Base-by-base conservation (phyloP, 2,888 invertebrate genomes). In the Euzetes globulus region DNA sequence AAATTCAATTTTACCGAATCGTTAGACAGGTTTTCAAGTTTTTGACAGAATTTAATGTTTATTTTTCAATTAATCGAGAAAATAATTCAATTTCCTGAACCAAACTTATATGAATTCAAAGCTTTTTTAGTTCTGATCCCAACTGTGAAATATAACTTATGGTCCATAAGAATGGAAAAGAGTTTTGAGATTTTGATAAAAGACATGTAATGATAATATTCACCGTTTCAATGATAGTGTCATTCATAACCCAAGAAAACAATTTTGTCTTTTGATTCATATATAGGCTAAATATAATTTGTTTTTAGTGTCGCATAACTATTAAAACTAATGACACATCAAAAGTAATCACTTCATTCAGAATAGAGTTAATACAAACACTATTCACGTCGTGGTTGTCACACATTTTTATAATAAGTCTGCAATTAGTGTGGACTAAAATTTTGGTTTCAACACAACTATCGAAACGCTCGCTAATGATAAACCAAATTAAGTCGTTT, bases 251-350 rank as follows among this genome's bases (percentile, higher is more conserved):
- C 29, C 13, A 9, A 50, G n/a, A 19, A 58, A 58, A 58, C 58
- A 58, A 58, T 58, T 58, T 58, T 58, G 11, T 27, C 15, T 58
- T 50, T 50, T 50, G 17, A 27, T 17, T 37, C 17, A 65, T 13
- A 65, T 65, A 41, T 65, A 41, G 65, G 65, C 41, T 65, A 65
- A 65, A 65, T 41, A 37, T 65, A 65, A 65, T 37, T 37, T 27
- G 3, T 19, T 65, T 65, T 65, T 65, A 65, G 65, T 65, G 37
- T 41, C 41, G 65, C 58, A 41, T 41, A 65, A 37, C 37, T 65
- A 41, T 65, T 65, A 65, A 65, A 65, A 41, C 22, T 65, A 65
- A 65, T 65, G 41, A n/a, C 19, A 65, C 37, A 7, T 37, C 37
- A 63, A 63, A 65, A 58, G 17, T 27, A 58, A 58, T 27, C 27